Base-by-base conservation (phyloP, 2,797 vertebrate genomes). In the Chelon auratus region DNA sequence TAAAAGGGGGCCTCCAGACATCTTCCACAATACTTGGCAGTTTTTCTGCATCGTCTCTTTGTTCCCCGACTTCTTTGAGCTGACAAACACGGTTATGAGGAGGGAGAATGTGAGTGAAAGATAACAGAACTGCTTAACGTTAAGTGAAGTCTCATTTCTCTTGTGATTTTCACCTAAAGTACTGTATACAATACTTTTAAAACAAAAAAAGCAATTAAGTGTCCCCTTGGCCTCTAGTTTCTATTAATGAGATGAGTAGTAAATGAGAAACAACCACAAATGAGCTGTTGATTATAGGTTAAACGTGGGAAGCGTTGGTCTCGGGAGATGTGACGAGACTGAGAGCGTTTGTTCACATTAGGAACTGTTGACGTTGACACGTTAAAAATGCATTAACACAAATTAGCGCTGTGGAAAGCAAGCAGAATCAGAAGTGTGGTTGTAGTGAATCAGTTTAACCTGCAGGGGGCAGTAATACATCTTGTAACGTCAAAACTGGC, bases 91-190 rank as follows among this genome's bases (percentile, higher is more conserved):
- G 6, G n/a, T 37, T 47, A 30, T 15, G 54, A 58, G 40, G 43
- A 61, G 37, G 18, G 26, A 45, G 65, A 62, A 68, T 74, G 73
- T 39, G 62, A 60, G 60, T 15, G 39, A 54, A 53, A 70, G 69
- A 85, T 77, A 80, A 77, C 26, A 61, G 55, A 65, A 42, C 30
- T 40, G 15, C 57, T 58, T 62, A 54, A 86, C 43, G 68, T 78
- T 81, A 45, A 62, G 47, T 62, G 13, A n/a, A 18, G 18, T 39
- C 60, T 60, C 22, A 8, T 36, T 71, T 42, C 15, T 26, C 18
- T 42, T 45, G 1, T 59, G 9, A 48, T 51, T 62, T 59, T 43
- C 55, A 5, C 4, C 20, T 42, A 11, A 73, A 78, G 54, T 17
- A 43, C 22, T 1, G 12, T n/a, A 17, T 30, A 13, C 7, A 22